Evolutionary conservation across 2,797 vertebrate species (phyloP), one percentile per base, ranked within the genome.

Genomic region (Okamejei kenojei): DNA sequence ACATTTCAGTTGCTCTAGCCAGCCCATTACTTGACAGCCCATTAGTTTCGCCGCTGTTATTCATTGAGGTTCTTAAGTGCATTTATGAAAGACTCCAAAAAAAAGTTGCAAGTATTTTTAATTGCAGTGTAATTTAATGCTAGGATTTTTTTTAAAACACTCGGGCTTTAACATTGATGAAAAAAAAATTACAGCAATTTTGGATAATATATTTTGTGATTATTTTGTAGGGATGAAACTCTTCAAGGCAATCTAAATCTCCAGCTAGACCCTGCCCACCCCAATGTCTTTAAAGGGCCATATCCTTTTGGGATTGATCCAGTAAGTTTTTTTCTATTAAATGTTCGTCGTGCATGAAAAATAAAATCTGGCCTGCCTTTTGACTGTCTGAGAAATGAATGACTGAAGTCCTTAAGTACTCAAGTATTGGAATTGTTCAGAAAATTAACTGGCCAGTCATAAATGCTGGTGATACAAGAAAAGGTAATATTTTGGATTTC

Each of bases 251-350:
- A 95, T 45, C 94, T 93, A 0, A 93, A 98, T 92, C 95, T 99
- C 93, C 99, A 99, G 96, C 93, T 99, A 95, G 95, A 99, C 95
- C 99, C 99, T 9, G 94, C 95, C 0, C 6, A 98, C 54, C 94
- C 94, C 0, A 98, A 98, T 19, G 99, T 99, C 63, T 99, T 99
- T 9, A 96, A 93, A 15, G 98, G 99, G 58, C 98, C 99, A 0
- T 99, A 99, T 94, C 99, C 98, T 0, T 97, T 99, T 74, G 99
- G 99, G 95, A 99, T 99, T 19, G 99, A 99, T 95, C 99, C 99
- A 97, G 95, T 93, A 58, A 29, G 35, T 80, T 94, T 82, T 63
- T 68, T 94, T 93, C 74, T 80, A 93, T 0, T 90, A 0, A 93
- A 2, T 86, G 91, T 93, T 77, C 77, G 21, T 93, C 7, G n/a